Percentiles rank a stretch among this genome's conserved stretches.
Evolutionary conservation across 2,797 vertebrate species (phyloP).

Genomic region (Sternotherus odoratus): DNA sequence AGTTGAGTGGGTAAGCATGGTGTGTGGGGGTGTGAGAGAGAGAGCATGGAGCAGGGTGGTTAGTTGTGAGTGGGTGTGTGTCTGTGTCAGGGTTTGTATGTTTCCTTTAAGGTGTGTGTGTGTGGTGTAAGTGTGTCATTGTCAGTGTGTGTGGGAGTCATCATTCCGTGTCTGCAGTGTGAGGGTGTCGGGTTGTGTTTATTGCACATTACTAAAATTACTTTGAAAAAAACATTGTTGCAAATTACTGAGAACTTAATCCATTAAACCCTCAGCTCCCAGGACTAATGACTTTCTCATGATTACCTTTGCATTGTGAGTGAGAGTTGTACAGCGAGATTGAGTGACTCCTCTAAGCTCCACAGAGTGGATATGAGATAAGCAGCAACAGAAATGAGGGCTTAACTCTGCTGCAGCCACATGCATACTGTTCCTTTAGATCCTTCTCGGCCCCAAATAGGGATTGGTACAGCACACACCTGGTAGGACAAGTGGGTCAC

Average conservation of each 20-base stretch:
- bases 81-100: background rate
- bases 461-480: accelerated
- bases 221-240: constrained; percentile 14
- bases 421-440: background rate
- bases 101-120: background rate
- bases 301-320: background rate
- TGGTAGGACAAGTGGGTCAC: background rate
- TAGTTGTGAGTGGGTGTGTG: background rate
- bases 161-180: accelerated
- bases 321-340: background rate
- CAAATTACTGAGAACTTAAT: background rate
- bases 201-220: background rate
- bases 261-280: background rate
- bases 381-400: background rate
- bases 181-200: background rate
- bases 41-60: background rate
- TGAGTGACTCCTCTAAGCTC: background rate
- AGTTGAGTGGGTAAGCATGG: background rate
- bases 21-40: too few species aligned
- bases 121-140: background rate
- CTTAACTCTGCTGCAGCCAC: background rate
- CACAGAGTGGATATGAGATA: background rate
- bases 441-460: background rate
- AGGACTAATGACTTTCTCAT: constrained; percentile 2
- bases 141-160: accelerated